Evolutionary conservation across 2,113 vertebrate genomes (phyloP).

Genomic region (Pseudois nayaur): DNA sequence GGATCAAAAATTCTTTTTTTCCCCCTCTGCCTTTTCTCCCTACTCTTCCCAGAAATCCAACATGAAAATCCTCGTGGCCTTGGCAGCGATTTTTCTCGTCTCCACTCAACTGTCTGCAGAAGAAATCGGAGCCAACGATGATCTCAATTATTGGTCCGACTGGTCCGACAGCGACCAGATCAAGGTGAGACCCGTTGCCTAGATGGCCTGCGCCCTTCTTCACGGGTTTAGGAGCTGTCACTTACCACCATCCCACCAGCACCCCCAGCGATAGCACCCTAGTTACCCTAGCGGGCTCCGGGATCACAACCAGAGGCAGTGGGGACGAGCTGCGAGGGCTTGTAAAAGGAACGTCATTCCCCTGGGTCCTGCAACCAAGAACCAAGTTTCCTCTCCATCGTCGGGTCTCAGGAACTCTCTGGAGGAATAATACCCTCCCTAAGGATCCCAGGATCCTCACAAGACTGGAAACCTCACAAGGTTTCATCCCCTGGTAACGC

Average conservation of each 20-base stretch:
- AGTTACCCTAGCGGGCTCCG: neutral
- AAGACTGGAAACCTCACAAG: neutral
- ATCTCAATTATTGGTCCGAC: conserved; percentile 85
- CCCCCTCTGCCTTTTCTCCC: neutral
- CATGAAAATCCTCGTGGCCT: conserved; percentile 88
- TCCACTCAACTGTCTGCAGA: conserved; percentile 83
- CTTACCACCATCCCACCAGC: neutral
- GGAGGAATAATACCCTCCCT: no score
- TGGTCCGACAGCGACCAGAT: conserved; percentile 86
- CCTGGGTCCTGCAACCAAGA: neutral
- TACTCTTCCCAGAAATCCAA: conserved; percentile 49
- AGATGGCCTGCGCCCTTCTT: neutral
- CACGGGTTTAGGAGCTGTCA: neutral
- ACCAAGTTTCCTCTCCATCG: neutral
- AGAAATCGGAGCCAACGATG: conserved; percentile 84
- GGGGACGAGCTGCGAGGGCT: neutral
- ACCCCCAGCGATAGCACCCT: neutral
- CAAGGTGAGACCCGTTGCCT: conserved; percentile 81
- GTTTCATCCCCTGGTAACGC: neutral
- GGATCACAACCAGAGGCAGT: neutral
- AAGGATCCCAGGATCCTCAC: neutral
- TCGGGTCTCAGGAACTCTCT: neutral
- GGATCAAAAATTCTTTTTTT: neutral
- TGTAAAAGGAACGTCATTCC: neutral
- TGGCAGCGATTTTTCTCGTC: conserved; percentile 84